phyloP scores from a whole-genome alignment of 2,888 invertebrate genomes.

The Sinodicranocentrus sp. region DNA sequence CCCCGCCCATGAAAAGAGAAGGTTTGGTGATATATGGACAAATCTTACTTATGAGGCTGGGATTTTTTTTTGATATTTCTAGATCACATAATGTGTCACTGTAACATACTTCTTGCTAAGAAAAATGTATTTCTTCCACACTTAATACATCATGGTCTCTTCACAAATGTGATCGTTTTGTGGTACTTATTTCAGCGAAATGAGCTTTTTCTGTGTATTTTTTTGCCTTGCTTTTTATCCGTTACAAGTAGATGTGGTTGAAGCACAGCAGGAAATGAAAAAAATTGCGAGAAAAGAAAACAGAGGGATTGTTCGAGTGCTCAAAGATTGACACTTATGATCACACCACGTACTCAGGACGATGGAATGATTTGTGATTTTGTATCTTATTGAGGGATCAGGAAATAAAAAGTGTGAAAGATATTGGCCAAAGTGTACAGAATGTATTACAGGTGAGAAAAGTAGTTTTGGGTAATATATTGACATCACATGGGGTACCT shows the following conservation, averaged over 20 bases:
- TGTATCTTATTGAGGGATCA: neutral
- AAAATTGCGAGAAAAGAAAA: neutral
- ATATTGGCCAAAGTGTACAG: no score
- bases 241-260: no score
- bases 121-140: slow-evolving; percentile 13
- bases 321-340: slow-evolving; percentile 17
- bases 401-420: neutral
- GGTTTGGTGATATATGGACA: neutral
- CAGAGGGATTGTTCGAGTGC: neutral
- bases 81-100: no score
- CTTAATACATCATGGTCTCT: slow-evolving; percentile 34
- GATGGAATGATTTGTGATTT: neutral
- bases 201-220: neutral
- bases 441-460: slow-evolving; percentile 1
- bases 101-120: neutral
- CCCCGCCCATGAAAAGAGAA: neutral
- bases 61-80: no score
- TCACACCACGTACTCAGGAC: neutral
- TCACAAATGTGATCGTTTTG: slow-evolving; percentile 6
- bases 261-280: slow-evolving; percentile 43
- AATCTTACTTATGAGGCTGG: no score
- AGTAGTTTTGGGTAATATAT: no score
- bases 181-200: neutral
- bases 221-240: neutral
- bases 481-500: no score